Evolutionary conservation across 1,140 invertebrate species (phyloP), one percentile per base, ranked within the genome.

Genomic region (Mycetomoellerius zeteki): DNA sequence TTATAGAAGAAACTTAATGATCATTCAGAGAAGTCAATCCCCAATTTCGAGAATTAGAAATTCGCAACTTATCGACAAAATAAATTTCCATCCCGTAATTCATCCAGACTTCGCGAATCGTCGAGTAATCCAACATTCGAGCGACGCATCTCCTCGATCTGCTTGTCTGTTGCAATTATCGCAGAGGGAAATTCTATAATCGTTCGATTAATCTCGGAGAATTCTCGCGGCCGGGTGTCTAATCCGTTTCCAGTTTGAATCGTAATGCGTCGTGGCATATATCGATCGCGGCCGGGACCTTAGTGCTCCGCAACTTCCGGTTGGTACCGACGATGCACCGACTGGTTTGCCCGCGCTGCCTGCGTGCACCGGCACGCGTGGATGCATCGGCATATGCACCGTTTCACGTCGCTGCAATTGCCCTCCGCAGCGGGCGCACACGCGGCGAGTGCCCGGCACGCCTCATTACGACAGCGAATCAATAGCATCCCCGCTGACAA

Each of bases 401-500:
- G 72, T 89, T 69, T 77, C 76, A 52, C 72, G 78, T 78, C 60
- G 85, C 85, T 47, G 78, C 88, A 60, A 86, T 89, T 85, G 54
- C 69, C 85, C 72, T 85, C 72, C 37, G 21, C 58, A 65, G 37
- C 37, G 30, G 52, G 30, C 52, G 60, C 27, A 7, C 37, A 21
- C 67, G 56, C 56, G 62, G 56, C 62, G 47, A 64, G 76, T 71
- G 16, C 76, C 58, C 65, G 77, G 88, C 86, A 88, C 90, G 90
- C 91, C 92, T 93, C 93, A 93, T 94, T 93, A 93, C 89, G 89
- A 72, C 52, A 58, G 52, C 84, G 76, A 93, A 93, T 93, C 92
- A 89, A 94, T 94, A 92, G 89, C 89, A 88, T 77, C 87, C 86
- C 88, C 82, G 89, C 87, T 92, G 91, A 93, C 92, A 91, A 93